Conservation (phyloP, 2,888 invertebrate genomes). For the Teleogryllus oceanicus region DNA sequence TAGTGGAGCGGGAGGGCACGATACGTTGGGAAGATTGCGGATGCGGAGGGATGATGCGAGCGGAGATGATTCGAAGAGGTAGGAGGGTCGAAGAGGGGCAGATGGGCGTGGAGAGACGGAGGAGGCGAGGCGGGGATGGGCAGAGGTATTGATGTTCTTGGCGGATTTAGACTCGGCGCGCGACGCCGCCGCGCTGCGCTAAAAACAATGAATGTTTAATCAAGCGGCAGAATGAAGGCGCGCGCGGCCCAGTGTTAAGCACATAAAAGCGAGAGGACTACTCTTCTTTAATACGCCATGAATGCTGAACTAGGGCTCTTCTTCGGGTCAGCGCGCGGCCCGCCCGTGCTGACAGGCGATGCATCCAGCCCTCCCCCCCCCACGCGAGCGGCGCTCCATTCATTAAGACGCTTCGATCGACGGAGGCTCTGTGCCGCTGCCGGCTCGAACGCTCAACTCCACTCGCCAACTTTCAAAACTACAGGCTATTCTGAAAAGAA, state of each 20-base stretch:
- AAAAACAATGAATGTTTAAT: constrained; percentile 18
- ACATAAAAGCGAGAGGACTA: neutral
- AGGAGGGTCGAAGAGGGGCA: neutral
- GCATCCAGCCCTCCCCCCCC: no score
- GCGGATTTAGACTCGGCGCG: neutral
- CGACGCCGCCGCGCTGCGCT: neutral
- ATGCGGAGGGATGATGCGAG: no score
- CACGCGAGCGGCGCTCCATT: no score
- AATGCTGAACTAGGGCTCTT: constrained; percentile 5
- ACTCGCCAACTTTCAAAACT: no score
- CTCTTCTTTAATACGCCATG: neutral
- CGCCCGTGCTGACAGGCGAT: neutral
- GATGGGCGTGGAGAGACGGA: neutral
- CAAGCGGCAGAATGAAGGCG: constrained; percentile 5
- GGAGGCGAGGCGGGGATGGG: neutral
- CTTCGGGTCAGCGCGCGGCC: neutral
- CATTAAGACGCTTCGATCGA: no score
- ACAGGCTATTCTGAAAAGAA: no score
- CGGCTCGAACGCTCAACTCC: no score
- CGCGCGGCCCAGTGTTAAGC: neutral
- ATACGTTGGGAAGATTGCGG: no score
- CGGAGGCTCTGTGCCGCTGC: no score
- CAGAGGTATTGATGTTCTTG: constrained; percentile 1
- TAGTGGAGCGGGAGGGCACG: no score
- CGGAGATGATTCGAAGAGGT: no score